Base-by-base conservation (phyloP, 2,113 vertebrate genomes). In the Piaya cayana region DNA sequence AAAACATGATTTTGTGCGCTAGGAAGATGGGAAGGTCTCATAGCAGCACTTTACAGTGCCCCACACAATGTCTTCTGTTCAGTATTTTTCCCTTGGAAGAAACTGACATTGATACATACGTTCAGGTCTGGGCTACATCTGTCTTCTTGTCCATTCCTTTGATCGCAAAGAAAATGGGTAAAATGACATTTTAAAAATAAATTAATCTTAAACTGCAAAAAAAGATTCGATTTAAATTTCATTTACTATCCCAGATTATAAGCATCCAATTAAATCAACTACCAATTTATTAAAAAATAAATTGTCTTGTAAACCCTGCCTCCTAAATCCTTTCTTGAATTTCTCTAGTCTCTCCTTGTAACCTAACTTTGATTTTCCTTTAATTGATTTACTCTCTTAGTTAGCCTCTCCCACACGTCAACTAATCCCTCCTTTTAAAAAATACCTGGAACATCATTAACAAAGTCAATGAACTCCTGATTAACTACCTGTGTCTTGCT, bases 41-140 rank as follows among this genome's bases (percentile, higher is more conserved):
- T 21, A 53, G 25, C 11, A 45, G 32, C 0, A 1, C 15, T 74
- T 1, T 25, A 6, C 34, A 65, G 12, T 55, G 50, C 45, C 9
- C 0, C 22, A 32, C 36, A 15, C 71, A 32, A 3, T 21, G 6
- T 85, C n/a, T 76, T 50, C 16, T 64, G 74, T 34, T 71, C 13
- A 17, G 29, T 53, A 5, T 59, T 70, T 50, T 34, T 36, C 5
- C 4, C 47, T 53, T 63, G 15, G 39, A 62, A 82, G 45, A 27
- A 15, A 2, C 4, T 52, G 39, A 63, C 79, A 81, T n/a, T n/a
- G 5, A 43, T 49, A 32, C 22, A 3, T 36, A 18, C 8, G 9
- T 69, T 39, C 26, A 32, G n/a, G 8, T 86, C 8, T 19, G 11
- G 16, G 32, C 26, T 82, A 29, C 12, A 15, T 19, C 5, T 22